These are phyloP conservation scores for Acheta domesticus DNA, from an alignment of 2,888 invertebrate genomes.

Conservation along the genomic window DNA sequence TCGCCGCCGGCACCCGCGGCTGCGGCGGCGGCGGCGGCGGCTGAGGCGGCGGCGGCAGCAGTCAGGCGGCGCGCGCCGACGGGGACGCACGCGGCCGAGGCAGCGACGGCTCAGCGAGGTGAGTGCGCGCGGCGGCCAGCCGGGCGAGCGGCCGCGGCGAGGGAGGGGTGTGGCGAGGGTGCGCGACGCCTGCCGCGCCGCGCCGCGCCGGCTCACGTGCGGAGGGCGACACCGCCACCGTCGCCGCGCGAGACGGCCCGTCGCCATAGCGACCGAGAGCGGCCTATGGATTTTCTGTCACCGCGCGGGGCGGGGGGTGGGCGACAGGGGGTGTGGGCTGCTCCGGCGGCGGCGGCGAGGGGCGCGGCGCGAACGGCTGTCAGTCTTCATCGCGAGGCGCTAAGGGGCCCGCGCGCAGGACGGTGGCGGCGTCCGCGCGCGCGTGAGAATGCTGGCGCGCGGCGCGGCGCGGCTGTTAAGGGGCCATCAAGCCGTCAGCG, in stretches of 20 bases:
- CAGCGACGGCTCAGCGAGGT: neutral
- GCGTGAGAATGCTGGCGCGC: neutral
- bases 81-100: neutral
- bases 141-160: neutral
- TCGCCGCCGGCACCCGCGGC: slow-evolving; percentile 29
- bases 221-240: neutral
- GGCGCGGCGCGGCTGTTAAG: neutral
- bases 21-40: slow-evolving; percentile 22
- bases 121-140: neutral
- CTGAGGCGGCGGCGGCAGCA: slow-evolving; percentile 46
- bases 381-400: neutral
- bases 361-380: neutral
- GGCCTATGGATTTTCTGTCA: neutral
- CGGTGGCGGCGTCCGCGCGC: neutral
- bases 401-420: neutral
- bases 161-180: neutral
- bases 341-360: neutral
- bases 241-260: neutral
- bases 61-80: slow-evolving; percentile 43
- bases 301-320: neutral
- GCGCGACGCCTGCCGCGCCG: too few species aligned
- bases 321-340: neutral
- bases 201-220: too few species aligned
- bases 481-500: neutral
- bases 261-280: neutral